A percentile compares a stretch with the other conserved stretches of the same genome.
phyloP scores from a whole-genome alignment of 2,888 invertebrate species.

The Plagiodera versicolora region DNA sequence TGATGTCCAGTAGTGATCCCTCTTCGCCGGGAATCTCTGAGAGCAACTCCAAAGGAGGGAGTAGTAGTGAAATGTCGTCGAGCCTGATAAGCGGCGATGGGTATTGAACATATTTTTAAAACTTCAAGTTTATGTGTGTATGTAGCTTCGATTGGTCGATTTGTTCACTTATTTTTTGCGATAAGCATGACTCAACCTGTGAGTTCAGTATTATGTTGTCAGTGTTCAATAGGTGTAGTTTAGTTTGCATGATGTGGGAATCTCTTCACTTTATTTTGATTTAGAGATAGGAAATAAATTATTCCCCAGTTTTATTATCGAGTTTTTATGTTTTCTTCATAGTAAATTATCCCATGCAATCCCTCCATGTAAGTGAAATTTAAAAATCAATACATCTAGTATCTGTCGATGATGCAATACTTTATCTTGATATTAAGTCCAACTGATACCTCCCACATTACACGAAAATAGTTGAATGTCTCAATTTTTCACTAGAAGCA shows the following conservation, averaged over 20 bases:
- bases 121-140: conserved; percentile 10
- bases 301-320: background rate
- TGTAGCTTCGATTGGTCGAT: conserved; percentile 21
- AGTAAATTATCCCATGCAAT: background rate
- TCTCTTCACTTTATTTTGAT: background rate
- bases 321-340: background rate
- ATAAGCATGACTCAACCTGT: background rate
- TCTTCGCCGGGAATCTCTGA: conserved; percentile 74
- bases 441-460: too few species aligned
- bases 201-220: background rate
- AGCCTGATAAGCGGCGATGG: conserved; percentile 67
- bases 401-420: too few species aligned
- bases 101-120: conserved; percentile 49
- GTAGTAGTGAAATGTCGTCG: conserved; percentile 63
- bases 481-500: too few species aligned
- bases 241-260: background rate
- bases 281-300: background rate
- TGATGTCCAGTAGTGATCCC: conserved; percentile 77
- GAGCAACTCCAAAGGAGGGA: conserved; percentile 60
- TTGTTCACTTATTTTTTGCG: conserved; percentile 13
- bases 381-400: too few species aligned
- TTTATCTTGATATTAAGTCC: too few species aligned
- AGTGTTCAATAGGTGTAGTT: background rate
- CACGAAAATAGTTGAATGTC: too few species aligned
- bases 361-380: background rate